Conservation (phyloP, 2,113 vertebrate genomes). For the Oncorhynchus nerka region DNA sequence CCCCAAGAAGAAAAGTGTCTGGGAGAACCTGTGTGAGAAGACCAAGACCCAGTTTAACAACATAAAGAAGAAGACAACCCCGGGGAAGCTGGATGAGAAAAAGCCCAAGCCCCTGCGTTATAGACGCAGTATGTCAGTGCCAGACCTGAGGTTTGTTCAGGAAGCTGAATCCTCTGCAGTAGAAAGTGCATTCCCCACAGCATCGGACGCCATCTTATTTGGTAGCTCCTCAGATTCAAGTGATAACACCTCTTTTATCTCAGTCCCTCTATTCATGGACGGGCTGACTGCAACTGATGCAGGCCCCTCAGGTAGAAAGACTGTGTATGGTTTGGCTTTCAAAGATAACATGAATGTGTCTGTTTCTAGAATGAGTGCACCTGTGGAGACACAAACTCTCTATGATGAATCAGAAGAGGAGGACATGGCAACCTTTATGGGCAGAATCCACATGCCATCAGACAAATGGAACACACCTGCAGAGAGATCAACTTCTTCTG, state of each 20-base stretch:
- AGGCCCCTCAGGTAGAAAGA: not conserved
- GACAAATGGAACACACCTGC: not conserved
- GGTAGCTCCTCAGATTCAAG: conserved; percentile 19
- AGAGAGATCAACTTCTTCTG: not conserved
- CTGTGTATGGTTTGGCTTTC: conserved; percentile 2
- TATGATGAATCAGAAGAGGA: conserved; percentile 36
- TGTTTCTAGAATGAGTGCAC: not conserved
- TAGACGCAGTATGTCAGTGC: conserved; percentile 73
- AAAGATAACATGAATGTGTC: not conserved
- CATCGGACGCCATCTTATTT: conserved; percentile 17
- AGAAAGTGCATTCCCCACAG: not conserved
- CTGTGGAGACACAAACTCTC: not conserved
- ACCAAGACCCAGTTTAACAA: conserved; percentile 47
- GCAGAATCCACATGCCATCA: not conserved
- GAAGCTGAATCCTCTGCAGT: not conserved
- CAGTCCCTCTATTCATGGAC: conserved; percentile 23
- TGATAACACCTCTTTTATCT: conserved; percentile 48
- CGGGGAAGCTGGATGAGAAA: conserved; percentile 23
- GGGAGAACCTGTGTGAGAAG: conserved; percentile 52
- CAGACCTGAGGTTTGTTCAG: conserved; percentile 54
- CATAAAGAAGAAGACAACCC: conserved; percentile 32
- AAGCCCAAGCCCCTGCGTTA: conserved; percentile 31
- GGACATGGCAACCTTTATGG: not conserved
- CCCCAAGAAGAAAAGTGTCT: conserved; percentile 59
- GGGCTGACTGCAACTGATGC: conserved; percentile 3